Conservation (phyloP, 2,797 vertebrate species). For the Fundulus diaphanus region DNA sequence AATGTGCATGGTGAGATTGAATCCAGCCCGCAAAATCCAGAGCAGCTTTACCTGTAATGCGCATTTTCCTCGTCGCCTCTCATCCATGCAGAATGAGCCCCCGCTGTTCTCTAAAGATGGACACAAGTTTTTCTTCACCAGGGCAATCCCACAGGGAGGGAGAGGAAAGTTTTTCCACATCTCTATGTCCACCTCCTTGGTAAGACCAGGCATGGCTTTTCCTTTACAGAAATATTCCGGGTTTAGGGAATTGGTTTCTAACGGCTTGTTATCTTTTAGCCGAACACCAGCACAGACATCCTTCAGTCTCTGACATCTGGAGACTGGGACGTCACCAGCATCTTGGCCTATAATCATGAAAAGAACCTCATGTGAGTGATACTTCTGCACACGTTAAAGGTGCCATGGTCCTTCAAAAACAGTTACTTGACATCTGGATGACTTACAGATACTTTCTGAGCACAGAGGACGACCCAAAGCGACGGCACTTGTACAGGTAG, state of each 20-base stretch:
- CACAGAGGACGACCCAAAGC: constrained; percentile 92
- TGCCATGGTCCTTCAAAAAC: neutral
- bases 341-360: constrained; percentile 90
- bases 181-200: constrained; percentile 91
- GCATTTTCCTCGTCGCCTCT: neutral
- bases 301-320: constrained; percentile 95
- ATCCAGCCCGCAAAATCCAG: neutral
- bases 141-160: constrained; percentile 94
- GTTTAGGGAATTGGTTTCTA: neutral
- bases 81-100: constrained; percentile 87
- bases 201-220: constrained; percentile 40
- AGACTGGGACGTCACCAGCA: constrained; percentile 95
- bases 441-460: constrained; percentile 93
- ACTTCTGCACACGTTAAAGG: neutral
- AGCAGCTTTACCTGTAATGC: neutral
- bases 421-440: constrained; percentile 8
- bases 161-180: constrained; percentile 96
- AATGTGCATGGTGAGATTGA: neutral
- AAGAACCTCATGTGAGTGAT: constrained; percentile 90
- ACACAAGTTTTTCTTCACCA: constrained; percentile 93
- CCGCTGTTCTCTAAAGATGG: constrained; percentile 93
- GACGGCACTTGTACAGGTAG: constrained; percentile 95
- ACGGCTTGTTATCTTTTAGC: constrained; percentile 76
- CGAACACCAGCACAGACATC: constrained; percentile 91
- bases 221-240: neutral